Evolutionary conservation across 2,888 invertebrate species (phyloP), one percentile per base, ranked within the genome.

Genomic region (Drosophila lacicola): DNA sequence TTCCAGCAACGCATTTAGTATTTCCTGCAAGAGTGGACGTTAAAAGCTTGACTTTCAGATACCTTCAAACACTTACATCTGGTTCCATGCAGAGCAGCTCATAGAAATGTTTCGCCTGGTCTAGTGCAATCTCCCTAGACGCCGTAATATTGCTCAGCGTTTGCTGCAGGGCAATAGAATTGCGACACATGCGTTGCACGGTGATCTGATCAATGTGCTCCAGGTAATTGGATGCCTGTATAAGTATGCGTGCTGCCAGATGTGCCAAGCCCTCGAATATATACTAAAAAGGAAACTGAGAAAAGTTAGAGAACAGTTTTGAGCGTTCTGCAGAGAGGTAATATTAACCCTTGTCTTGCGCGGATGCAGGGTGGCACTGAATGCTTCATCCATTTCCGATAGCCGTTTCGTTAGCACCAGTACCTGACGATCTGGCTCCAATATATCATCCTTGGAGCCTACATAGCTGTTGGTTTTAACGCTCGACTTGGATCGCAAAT

Each of bases 191-290:
- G 82, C 96, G 94, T 90, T 97, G 96, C 76, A 97, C 96, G 4
- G 96, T 96, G 65, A 95, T 95, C 89, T 96, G 96, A 92, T 97
- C 96, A 71, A 98, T 96, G 69, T 95, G 94, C 79, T 95, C 95
- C 92, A 97, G 95, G 90, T 95, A 95, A 82, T 96, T 96, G 10
- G 96, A 95, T 55, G 96, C 95, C 87, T 95, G 96, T 82, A 97
- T 97, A 62, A 97, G 93, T 80, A 97, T 96, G 84, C 96, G 95
- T 0, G 96, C 95, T 45, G 96, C 95, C 51, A 97, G 92, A 84
- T 94, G 94, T 2, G 98, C 98, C 33, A 99, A 93, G 1, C 98
- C 98, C 92, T 97, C 96, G 93, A 98, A 96, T 72, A 98, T 95
- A 91, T 98, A 98, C 96, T 97, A 17, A 21, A 42, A 33, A 21